These are phyloP conservation scores for Lepidonotus clava DNA, from an alignment of 2,888 invertebrate species.

Conservation along the genomic window DNA sequence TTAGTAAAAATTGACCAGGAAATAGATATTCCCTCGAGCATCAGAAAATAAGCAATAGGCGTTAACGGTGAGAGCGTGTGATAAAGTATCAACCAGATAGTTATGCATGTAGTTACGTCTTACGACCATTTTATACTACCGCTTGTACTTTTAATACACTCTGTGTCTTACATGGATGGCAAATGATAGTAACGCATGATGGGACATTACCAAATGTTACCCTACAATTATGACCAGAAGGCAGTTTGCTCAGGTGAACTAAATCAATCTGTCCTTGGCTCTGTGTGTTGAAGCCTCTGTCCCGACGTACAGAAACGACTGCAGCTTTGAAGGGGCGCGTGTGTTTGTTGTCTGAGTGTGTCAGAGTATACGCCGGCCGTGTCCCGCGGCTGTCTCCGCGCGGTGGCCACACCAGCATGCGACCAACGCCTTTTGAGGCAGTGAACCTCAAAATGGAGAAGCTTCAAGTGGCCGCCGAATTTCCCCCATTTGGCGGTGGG, in stretches of 20 bases:
- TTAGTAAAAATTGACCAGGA: too few relatives aligned
- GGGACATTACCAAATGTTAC: neutral
- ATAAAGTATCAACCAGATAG: too few relatives aligned
- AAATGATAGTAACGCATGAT: too few relatives aligned
- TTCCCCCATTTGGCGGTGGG: conserved; percentile 25
- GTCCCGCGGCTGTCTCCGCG: neutral
- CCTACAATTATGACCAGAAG: neutral
- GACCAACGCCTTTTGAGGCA: neutral
- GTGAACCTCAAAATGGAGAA: conserved; percentile 27
- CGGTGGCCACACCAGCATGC: neutral
- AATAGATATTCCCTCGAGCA: too few relatives aligned
- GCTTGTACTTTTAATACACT: too few relatives aligned
- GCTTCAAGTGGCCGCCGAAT: conserved; percentile 20
- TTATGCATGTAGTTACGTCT: too few relatives aligned
- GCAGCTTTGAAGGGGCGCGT: neutral
- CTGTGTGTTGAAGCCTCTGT: too few relatives aligned
- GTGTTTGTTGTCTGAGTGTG: neutral
- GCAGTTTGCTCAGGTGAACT: neutral
- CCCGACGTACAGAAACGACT: neutral
- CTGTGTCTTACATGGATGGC: too few relatives aligned
- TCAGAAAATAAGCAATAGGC: too few relatives aligned
- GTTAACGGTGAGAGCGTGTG: too few relatives aligned
- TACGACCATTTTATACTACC: too few relatives aligned
- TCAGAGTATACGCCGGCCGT: neutral
- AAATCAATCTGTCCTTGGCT: neutral